Conservation (phyloP, 2,113 vertebrate species). For the Heptranchias perlo region DNA sequence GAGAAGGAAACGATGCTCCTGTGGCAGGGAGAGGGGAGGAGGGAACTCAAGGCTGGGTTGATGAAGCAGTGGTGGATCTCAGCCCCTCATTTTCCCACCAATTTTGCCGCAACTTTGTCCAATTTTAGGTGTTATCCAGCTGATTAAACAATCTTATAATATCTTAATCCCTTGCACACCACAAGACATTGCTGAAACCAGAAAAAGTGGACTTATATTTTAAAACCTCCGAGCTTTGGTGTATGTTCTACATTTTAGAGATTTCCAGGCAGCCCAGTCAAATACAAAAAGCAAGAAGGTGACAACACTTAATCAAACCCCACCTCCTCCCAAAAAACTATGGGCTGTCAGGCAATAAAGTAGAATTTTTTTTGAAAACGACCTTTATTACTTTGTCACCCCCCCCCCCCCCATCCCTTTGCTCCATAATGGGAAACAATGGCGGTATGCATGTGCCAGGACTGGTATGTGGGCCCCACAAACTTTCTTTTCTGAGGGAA, state of each 20-base stretch:
- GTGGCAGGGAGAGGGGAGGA: fast-evolving
- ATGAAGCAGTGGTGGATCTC: not conserved
- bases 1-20: not conserved
- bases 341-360: not conserved
- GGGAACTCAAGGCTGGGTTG: not conserved
- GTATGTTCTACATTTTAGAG: not conserved
- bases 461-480: too few species aligned
- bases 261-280: not conserved
- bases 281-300: not conserved
- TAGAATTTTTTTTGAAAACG: not conserved
- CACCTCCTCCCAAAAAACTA: not conserved
- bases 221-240: not conserved
- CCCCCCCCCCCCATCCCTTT: not conserved
- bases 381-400: not conserved
- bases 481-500: not conserved
- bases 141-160: too few species aligned
- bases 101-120: not conserved
- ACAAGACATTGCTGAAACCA: not conserved
- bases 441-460: too few species aligned
- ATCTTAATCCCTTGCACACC: not conserved
- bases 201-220: not conserved
- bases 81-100: not conserved
- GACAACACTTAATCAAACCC: not conserved
- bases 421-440: not conserved
- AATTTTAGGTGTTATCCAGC: not conserved